A percentile compares a stretch with the other conserved stretches of the same genome.
Evolutionary conservation across 2,888 invertebrate genomes (phyloP).

Genomic region (Dendrolimus pini): DNA sequence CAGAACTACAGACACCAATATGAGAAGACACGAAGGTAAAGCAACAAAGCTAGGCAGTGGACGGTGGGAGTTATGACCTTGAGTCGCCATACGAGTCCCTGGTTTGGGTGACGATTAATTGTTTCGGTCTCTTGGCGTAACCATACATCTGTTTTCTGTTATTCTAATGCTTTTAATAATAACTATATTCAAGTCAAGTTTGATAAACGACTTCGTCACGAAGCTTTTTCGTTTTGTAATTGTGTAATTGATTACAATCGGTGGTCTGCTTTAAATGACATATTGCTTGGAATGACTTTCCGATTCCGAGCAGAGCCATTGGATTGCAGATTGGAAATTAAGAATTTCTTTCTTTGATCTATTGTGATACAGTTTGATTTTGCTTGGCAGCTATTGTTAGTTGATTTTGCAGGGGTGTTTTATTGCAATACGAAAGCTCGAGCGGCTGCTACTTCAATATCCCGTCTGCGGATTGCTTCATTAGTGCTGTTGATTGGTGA

Average conservation of each 20-base stretch:
- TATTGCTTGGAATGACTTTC: slow-evolving; percentile 55
- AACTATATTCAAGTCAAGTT: slow-evolving; percentile 45
- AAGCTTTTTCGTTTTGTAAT: slow-evolving; percentile 50
- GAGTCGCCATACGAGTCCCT: slow-evolving; percentile 75
- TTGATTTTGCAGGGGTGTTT: slow-evolving; percentile 43
- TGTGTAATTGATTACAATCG: slow-evolving; percentile 50
- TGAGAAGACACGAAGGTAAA: slow-evolving; percentile 73
- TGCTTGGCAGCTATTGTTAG: slow-evolving; percentile 24
- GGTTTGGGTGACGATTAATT: slow-evolving; percentile 54
- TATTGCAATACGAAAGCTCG: slow-evolving; percentile 53
- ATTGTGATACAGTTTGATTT: slow-evolving; percentile 40
- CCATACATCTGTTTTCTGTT: slow-evolving; percentile 65
- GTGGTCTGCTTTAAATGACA: slow-evolving; percentile 60
- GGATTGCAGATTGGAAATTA: slow-evolving; percentile 33
- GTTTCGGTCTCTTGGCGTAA: slow-evolving; percentile 48
- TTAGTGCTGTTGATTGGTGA: slow-evolving; percentile 61
- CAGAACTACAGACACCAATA: slow-evolving; percentile 55
- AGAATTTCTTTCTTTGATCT: slow-evolving; percentile 29
- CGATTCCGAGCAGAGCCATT: slow-evolving; percentile 55
- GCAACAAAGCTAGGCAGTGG: slow-evolving; percentile 74
- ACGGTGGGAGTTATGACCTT: slow-evolving; percentile 57
- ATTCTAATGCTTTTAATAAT: slow-evolving; percentile 17
- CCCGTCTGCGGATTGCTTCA: slow-evolving; percentile 70
- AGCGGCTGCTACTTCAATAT: slow-evolving; percentile 66
- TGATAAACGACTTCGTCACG: slow-evolving; percentile 59